These are phyloP conservation scores for Drosophila bifasciata DNA, from an alignment of 1,140 invertebrate genomes.

Conservation along the genomic window DNA sequence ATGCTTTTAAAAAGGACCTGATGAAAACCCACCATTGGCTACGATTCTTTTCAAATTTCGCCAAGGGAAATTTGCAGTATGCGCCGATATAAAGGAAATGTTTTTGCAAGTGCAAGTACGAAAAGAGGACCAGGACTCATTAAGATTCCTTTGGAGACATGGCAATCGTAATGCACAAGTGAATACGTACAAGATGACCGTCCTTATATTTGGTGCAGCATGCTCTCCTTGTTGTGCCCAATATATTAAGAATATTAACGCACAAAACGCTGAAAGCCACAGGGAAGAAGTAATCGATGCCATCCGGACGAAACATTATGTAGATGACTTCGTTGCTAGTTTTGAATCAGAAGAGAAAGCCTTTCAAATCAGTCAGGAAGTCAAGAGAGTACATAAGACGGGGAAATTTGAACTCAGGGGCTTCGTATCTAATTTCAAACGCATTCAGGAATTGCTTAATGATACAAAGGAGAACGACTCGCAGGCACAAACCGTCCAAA, in stretches of 20 bases:
- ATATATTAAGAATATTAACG: conserved; percentile 77
- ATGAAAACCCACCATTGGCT: background rate
- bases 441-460: background rate
- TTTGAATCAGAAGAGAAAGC: conserved; percentile 51
- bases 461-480: background rate
- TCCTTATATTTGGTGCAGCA: conserved; percentile 70
- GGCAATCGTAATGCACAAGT: background rate
- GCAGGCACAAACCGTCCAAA: background rate
- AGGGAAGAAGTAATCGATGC: conserved; percentile 58
- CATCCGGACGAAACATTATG: conserved; percentile 69
- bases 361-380: conserved; percentile 33
- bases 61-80: background rate
- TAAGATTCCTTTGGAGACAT: conserved; percentile 3
- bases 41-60: background rate
- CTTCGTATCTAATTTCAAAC: background rate
- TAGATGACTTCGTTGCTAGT: conserved; percentile 82
- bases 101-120: background rate
- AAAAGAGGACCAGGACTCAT: background rate
- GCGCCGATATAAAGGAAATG: conserved; percentile 1
- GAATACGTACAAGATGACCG: conserved; percentile 22
- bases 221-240: conserved; percentile 73
- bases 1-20: background rate
- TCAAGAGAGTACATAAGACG: conserved; percentile 7
- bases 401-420: conserved; percentile 7
- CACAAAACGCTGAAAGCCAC: conserved; percentile 22